A percentile compares a stretch with the other conserved stretches of the same genome.
These are phyloP conservation scores for Drosophila bipectinata DNA, from an alignment of 1,140 invertebrate genomes.

Conservation along the genomic window DNA sequence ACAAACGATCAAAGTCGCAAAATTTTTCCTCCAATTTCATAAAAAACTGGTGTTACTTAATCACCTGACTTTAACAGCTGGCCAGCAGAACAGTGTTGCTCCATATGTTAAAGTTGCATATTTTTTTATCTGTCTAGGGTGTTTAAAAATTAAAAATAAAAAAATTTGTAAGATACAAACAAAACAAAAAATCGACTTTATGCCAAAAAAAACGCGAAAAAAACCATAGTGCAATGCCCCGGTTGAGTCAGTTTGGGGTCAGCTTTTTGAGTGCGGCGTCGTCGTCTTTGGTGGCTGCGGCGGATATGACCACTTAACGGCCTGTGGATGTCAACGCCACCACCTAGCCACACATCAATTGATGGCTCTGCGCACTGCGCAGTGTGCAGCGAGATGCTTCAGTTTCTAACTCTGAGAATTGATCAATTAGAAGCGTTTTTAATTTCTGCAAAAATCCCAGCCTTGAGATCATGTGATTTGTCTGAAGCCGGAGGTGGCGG, in stretches of 20 bases:
- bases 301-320: conserved; percentile 70
- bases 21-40: no score
- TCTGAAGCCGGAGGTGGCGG: conserved; percentile 10
- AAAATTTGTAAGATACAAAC: no score
- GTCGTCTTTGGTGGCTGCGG: conserved; percentile 28
- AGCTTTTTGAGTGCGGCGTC: conserved; percentile 2
- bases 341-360: conserved; percentile 37
- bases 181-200: no score
- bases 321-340: conserved; percentile 20
- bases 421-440: conserved; percentile 62
- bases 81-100: no score
- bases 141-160: no score
- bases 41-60: no score
- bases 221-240: no score
- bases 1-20: no score
- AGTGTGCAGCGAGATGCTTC: conserved; percentile 38
- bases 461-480: conserved; percentile 61
- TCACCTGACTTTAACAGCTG: no score
- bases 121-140: no score
- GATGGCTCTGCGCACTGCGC: conserved; percentile 26
- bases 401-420: conserved; percentile 79
- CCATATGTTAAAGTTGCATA: no score
- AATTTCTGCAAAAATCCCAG: conserved; percentile 14
- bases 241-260: conserved; percentile 49
- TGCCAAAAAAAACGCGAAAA: no score